Evolutionary conservation across 2,888 invertebrate genomes (phyloP), one percentile per base, ranked within the genome.

Genomic region (Cinara cedri): DNA sequence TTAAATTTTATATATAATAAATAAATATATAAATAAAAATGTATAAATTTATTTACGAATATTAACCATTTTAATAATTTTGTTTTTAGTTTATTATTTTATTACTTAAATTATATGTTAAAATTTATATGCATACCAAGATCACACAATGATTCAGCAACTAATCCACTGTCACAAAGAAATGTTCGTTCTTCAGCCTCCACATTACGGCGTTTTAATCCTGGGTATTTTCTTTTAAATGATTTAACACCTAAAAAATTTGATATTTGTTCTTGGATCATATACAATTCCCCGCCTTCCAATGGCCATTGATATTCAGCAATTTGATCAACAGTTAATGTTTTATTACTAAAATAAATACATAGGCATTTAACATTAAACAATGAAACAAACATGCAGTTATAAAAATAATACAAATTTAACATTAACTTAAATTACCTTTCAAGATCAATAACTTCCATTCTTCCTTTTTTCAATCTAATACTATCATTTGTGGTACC

Each of bases 181-280:
- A 92, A 96, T 84, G 95, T 94, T 80, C 95, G 89, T 85, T 98
- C 98, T 82, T 94, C 94, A 87, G 94, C 94, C 83, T 96, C 95
- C 42, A 97, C 91, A 82, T 92, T 88, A 76, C 97, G 89, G 80
- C 97, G 89, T 83, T 91, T 90, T 74, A 95, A 86, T 86, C 95
- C 95, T n/a, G 95, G 93, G 87, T 96, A 96, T 85, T 97, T 96
- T 82, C 98, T 89, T 86, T 98, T 98, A 86, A 99, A 98, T 81
- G 97, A 97, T 85, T 96, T 97, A 49, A 98, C 94, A 55, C 94
- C 94, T 82, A 99, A 89, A 87, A 94, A 97, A 85, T 97, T 94
- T 0, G 96, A 95, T 82, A 99, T 93, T 86, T 93, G 98, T 86
- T 98, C 98, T 86, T 98, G 97, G 81, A 98, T 91, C 93, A 97